These are phyloP conservation scores for Notothenia rossii DNA, from an alignment of 2,113 vertebrate species.

Conservation along the genomic window DNA sequence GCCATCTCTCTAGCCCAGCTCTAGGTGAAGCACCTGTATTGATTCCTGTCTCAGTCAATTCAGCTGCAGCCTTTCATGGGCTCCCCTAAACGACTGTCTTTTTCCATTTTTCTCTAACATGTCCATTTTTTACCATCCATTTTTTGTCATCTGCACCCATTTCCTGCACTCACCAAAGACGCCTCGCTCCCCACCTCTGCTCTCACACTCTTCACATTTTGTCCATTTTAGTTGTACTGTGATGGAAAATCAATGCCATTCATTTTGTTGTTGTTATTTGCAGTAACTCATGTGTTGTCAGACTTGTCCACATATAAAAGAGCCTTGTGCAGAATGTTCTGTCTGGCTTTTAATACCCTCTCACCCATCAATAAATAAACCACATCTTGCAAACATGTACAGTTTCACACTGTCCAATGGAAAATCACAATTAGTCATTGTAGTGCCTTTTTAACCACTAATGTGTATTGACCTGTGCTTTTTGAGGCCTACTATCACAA, in stretches of 20 bases:
- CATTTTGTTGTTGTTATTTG: slow-evolving; percentile 63
- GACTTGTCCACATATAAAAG: slow-evolving; percentile 49
- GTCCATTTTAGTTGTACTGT: slow-evolving; percentile 58
- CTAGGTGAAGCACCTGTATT: slow-evolving; percentile 63
- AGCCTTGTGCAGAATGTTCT: slow-evolving; percentile 35
- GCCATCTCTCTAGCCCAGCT: slow-evolving; percentile 44
- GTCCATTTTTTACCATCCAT: slow-evolving; percentile 32
- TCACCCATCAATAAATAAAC: slow-evolving; percentile 48
- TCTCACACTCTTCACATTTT: slow-evolving; percentile 66
- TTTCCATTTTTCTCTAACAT: slow-evolving; percentile 46
- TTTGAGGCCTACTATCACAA: slow-evolving; percentile 30
- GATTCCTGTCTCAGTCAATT: slow-evolving; percentile 63
- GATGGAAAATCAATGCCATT: slow-evolving; percentile 68
- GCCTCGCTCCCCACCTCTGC: slow-evolving; percentile 14
- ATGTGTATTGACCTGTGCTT: slow-evolving; percentile 89
- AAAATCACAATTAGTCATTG: slow-evolving; percentile 65
- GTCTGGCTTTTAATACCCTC: slow-evolving; percentile 47
- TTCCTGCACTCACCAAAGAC: slow-evolving; percentile 60
- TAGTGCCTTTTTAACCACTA: slow-evolving; percentile 84
- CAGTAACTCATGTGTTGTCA: slow-evolving; percentile 40
- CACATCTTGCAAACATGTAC: slow-evolving; percentile 18
- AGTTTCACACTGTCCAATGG: slow-evolving; percentile 29
- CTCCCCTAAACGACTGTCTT: slow-evolving; percentile 50
- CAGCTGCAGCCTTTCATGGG: slow-evolving; percentile 59
- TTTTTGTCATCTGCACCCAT: slow-evolving; percentile 65